Evolutionary conservation across 2,113 vertebrate species (phyloP).

Genomic region (Neodon shergylaensis): DNA sequence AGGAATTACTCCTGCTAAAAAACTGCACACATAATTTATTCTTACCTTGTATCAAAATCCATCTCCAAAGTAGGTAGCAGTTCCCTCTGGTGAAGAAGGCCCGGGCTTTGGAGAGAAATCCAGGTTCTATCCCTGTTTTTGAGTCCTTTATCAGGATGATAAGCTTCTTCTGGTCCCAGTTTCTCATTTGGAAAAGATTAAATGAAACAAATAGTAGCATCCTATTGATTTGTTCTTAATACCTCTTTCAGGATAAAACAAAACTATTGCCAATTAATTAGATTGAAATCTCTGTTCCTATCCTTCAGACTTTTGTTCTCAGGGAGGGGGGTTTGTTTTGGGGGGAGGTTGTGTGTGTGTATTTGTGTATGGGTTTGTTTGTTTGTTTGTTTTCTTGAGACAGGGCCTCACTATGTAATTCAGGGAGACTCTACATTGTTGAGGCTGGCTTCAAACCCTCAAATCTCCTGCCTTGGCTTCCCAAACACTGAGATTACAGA

Average conservation of each 20-base stretch:
- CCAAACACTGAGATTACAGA: background rate
- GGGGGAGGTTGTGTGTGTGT: no score
- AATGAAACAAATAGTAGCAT: background rate
- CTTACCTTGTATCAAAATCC: background rate
- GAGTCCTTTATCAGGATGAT: background rate
- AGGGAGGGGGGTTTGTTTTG: no score
- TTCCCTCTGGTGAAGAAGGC: background rate
- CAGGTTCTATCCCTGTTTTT: background rate
- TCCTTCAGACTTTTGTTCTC: no score
- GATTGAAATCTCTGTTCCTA: no score
- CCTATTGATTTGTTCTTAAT: no score
- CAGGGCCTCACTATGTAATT: no score
- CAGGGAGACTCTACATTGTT: background rate
- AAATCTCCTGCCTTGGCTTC: background rate
- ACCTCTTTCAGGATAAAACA: no score
- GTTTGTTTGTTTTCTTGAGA: no score
- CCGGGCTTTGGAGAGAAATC: background rate
- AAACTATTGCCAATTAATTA: no score
- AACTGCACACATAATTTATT: background rate
- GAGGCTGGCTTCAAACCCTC: background rate
- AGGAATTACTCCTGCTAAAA: background rate
- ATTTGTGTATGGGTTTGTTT: no score
- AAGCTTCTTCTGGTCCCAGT: background rate
- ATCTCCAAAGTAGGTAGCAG: background rate
- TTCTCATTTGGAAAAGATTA: slow-evolving; percentile 10